These are phyloP conservation scores for Phorcus lineatus DNA, from an alignment of 2,888 invertebrate genomes.

Conservation along the genomic window DNA sequence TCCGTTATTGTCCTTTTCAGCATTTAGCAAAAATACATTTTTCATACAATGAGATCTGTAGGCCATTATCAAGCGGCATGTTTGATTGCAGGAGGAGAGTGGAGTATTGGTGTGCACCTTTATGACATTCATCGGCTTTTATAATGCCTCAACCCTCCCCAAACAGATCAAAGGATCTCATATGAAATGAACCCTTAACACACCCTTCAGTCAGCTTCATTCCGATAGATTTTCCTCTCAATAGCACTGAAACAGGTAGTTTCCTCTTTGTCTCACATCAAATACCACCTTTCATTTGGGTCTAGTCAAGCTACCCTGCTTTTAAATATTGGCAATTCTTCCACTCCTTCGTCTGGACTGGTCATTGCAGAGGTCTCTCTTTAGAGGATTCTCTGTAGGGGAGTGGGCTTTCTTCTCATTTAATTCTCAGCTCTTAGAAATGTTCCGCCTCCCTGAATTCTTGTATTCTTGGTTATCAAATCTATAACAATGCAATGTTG, in stretches of 20 bases:
- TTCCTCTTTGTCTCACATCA: neutral
- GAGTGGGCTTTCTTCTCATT: slow-evolving; percentile 4
- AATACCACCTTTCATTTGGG: neutral
- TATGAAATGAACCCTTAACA: too few species aligned
- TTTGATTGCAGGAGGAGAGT: too few species aligned
- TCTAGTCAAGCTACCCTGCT: neutral
- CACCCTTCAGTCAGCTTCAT: neutral
- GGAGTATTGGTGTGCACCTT: too few species aligned
- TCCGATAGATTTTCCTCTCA: slow-evolving; percentile 14
- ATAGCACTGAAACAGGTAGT: neutral
- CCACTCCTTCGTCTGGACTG: neutral
- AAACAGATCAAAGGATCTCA: too few species aligned
- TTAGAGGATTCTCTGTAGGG: neutral
- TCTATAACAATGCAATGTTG: neutral
- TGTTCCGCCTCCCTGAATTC: neutral
- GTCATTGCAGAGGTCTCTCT: neutral
- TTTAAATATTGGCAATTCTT: slow-evolving; percentile 7
- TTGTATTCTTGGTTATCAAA: slow-evolving; percentile 6
- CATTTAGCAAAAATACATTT: too few species aligned
- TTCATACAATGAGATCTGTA: too few species aligned
- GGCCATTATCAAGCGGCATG: too few species aligned
- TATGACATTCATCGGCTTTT: too few species aligned
- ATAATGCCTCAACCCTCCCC: too few species aligned
- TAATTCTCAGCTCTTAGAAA: neutral
- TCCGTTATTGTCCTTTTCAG: too few species aligned